Evolutionary conservation across 2,797 vertebrate species (phyloP), one percentile per base, ranked within the genome.

Genomic region (Cetoscarus ocellatus): DNA sequence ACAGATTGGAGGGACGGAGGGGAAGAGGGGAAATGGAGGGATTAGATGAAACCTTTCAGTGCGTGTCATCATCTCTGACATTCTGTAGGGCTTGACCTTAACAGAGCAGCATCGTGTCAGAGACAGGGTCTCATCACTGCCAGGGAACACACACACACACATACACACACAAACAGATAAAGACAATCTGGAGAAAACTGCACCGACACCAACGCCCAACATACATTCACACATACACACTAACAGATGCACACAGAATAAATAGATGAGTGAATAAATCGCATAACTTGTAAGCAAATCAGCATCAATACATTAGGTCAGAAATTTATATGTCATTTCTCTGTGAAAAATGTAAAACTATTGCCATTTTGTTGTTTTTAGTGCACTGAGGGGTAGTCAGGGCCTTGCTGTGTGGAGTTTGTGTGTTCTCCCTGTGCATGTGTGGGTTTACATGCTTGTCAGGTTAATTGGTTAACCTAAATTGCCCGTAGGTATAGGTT

Each of bases 61-160:
- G 90, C 85, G 86, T 91, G 91, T 92, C 92, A 94, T 93, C 92
- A 93, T 94, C 89, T 79, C 88, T 93, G 92, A 92, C 91, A 94
- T 94, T 93, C 91, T 93, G 91, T 93, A 93, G 91, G 91, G 90
- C 91, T 93, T 94, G 92, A 94, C 93, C 93, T 94, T 93, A 94
- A 94, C 91, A 91, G 91, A 92, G 91, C 88, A 88, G 89, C 87
- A 90, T 91, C 82, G 85, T 93, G 93, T 93, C 90, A 92, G 91
- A 91, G 86, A 86, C 83, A 86, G 88, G 86, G 91, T 88, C 90
- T 91, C 85, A 88, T 92, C 91, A 91, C 80, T 44, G 61, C 74
- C 47, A 48, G 40, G 75, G 61, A 83, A 81, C 77, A 73, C 77
- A 75, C 80, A 80, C 58, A 72, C 64, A 61, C 73, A 67, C 56